Conservation (phyloP, 2,113 vertebrate genomes). For the Neomonachus schauinslandi region DNA sequence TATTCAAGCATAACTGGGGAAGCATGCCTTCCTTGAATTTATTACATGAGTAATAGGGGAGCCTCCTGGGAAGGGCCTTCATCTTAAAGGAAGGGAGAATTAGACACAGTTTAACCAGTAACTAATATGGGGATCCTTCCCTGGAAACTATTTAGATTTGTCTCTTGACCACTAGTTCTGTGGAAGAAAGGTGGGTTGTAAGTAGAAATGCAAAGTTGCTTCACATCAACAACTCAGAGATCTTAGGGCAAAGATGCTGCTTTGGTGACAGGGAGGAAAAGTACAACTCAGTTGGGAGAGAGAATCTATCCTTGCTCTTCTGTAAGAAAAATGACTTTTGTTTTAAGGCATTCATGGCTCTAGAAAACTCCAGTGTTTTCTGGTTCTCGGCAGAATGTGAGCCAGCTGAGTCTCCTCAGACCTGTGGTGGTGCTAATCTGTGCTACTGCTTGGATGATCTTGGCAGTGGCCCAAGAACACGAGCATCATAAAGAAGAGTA, state of each 20-base stretch:
- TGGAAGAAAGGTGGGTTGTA: background rate
- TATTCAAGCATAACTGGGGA: background rate
- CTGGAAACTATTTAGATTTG: background rate
- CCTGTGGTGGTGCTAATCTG: background rate
- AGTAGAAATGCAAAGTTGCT: background rate
- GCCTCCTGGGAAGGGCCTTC: background rate
- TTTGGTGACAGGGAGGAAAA: background rate
- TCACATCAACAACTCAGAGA: background rate
- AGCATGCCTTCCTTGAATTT: background rate
- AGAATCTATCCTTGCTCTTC: background rate
- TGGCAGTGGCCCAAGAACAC: background rate
- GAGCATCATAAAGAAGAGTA: background rate
- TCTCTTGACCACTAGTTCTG: background rate
- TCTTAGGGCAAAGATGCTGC: background rate
- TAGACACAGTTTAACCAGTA: background rate
- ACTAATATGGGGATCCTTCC: background rate
- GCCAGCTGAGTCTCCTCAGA: background rate
- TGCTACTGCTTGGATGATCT: background rate
- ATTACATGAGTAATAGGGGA: background rate
- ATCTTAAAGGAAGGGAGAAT: constrained; percentile 13
- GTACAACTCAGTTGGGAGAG: background rate
- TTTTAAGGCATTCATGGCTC: background rate
- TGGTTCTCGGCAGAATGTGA: background rate
- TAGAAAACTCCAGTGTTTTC: background rate
- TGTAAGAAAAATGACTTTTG: background rate